These are phyloP conservation scores for Palloptera scutellata DNA, from an alignment of 2,888 invertebrate species.

Conservation along the genomic window DNA sequence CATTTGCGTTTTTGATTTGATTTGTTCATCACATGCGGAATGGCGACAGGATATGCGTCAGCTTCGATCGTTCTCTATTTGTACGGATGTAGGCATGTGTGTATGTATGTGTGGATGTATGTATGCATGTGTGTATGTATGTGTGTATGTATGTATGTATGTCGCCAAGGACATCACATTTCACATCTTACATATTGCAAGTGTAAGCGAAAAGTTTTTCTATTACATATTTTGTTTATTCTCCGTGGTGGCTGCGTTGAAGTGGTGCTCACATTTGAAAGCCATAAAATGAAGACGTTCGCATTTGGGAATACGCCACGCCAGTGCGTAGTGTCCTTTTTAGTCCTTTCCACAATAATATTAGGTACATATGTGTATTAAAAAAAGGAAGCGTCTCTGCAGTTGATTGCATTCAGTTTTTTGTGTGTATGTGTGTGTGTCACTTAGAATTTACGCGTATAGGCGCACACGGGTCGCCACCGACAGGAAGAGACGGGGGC, in stretches of 20 bases:
- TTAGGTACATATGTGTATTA: not conserved
- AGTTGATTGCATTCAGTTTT: not conserved
- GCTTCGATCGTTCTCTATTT: too few relatives aligned
- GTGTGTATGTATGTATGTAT: too few relatives aligned
- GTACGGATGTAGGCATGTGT: too few relatives aligned
- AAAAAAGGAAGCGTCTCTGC: not conserved
- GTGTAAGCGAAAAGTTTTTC: not conserved
- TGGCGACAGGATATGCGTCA: not conserved
- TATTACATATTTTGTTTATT: not conserved
- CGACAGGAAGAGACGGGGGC: too few relatives aligned
- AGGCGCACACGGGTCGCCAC: too few relatives aligned
- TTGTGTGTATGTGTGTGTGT: too few relatives aligned
- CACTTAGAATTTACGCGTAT: too few relatives aligned
- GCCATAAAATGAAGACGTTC: not conserved
- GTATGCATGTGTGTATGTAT: too few relatives aligned
- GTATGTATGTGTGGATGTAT: too few relatives aligned
- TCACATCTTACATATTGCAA: not conserved
- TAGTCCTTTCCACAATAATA: not conserved
- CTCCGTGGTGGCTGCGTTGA: too few relatives aligned
- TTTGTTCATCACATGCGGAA: not conserved
- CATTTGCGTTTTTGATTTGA: slow-evolving; percentile 5
- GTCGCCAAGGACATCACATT: not conserved
- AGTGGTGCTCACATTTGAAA: too few relatives aligned
- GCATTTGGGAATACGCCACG: not conserved
- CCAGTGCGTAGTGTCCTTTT: too few relatives aligned